Base-by-base conservation (phyloP, 2,113 vertebrate species). In the Lota lota region DNA sequence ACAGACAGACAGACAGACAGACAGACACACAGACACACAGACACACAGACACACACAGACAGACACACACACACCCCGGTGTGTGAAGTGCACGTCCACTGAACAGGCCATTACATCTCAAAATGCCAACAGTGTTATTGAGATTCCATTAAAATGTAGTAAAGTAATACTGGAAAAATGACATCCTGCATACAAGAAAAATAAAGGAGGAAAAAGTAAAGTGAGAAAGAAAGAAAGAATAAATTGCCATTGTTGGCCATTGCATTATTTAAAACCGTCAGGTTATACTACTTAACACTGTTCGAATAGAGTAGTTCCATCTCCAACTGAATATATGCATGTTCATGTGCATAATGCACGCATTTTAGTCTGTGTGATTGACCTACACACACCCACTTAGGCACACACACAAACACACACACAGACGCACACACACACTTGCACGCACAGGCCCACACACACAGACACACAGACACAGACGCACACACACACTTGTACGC, bases 241-340 rank as follows among this genome's bases (percentile, higher is more conserved):
- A 3, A 64, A 67, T 71, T 66, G 63, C 54, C 72, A 71, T 79
- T 74, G 77, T 74, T 51, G 62, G 16, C 57, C 33, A 14, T 2
- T 75, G 28, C 67, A 80, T 72, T 69, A 79, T 86, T 87, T 47
- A 47, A 64, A 85, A 85, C 75, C 11, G n/a, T 57, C 66, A 76
- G 67, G 57, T 75, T 61, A 78, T 64, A 68, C 67, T 54, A 69
- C 69, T 87, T 80, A 82, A 78, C 64, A 77, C 54, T 77, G 36
- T 77, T 75, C 70, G 66, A 59, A 72, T 33, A 15, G 28, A 66
- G 59, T 56, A 66, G 18, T 28, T 4, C 28, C 3, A 4, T 1
- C 28, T 28, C 28, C 28, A 28, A 5, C 28, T 28, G 28, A 3
- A 47, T 14, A 61, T 16, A 16, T 19, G 20, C 53, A 40, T n/a